phyloP scores from a whole-genome alignment of 2,113 vertebrate species.

The Meles meles region DNA sequence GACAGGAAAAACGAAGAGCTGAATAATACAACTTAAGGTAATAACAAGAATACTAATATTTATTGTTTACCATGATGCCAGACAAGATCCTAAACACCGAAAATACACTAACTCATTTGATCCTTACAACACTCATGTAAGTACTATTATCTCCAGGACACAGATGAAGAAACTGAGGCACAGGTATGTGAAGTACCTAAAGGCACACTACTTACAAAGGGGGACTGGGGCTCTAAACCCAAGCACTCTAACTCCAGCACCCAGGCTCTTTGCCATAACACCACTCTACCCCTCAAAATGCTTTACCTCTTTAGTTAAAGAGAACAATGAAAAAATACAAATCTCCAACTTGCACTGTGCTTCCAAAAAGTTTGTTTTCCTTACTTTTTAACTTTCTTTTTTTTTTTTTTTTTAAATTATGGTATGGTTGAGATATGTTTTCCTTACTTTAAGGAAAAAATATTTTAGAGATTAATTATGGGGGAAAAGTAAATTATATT shows the following conservation, averaged over 20 bases:
- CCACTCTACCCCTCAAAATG: not conserved
- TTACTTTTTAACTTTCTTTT: not conserved
- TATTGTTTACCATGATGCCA: constrained; percentile 23
- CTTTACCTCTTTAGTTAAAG: not conserved
- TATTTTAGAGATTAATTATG: not conserved
- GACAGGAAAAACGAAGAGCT: not conserved
- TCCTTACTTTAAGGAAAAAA: not conserved
- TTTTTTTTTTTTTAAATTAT: not conserved
- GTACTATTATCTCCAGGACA: not conserved
- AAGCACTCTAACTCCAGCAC: not conserved
- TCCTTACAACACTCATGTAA: not conserved
- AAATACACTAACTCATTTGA: not conserved
- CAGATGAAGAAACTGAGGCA: not conserved
- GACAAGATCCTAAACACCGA: not conserved
- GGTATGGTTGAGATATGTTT: not conserved
- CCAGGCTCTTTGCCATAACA: not conserved
- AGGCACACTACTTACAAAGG: not conserved
- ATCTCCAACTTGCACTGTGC: not conserved
- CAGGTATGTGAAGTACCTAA: not conserved
- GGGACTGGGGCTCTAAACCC: not conserved
- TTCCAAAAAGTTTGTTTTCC: constrained; percentile 5
- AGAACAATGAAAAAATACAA: not conserved
- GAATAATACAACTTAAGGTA: not conserved
- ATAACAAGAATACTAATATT: not conserved
- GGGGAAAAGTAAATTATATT: not conserved